phyloP scores from a whole-genome alignment of 2,888 invertebrate genomes.

The Amphimallon solstitiale region DNA sequence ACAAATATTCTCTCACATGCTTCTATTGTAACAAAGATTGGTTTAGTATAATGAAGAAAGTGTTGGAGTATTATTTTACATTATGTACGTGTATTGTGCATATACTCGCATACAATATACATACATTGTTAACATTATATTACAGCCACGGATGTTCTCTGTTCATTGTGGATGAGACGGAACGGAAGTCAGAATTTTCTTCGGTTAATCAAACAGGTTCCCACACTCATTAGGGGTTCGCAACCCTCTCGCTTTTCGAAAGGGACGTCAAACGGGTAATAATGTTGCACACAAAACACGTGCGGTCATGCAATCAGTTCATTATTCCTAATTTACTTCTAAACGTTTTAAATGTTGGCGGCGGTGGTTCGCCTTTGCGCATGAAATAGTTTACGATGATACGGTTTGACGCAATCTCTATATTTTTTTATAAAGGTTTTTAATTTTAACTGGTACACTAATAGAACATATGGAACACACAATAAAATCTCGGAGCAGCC shows the following conservation, averaged over 20 bases:
- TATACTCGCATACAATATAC: no score
- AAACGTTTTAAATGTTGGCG: constrained; percentile 35
- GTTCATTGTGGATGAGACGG: constrained; percentile 46
- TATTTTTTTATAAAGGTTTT: neutral
- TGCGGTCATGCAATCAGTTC: constrained; percentile 38
- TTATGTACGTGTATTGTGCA: no score
- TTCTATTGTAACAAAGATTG: no score
- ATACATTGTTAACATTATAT: constrained; percentile 2
- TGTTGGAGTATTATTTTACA: no score
- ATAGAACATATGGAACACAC: no score
- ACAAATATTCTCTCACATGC: no score
- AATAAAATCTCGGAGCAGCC: no score
- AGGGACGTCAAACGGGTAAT: neutral
- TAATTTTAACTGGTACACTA: no score
- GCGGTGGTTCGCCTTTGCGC: neutral
- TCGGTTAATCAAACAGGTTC: constrained; percentile 56
- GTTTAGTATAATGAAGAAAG: no score
- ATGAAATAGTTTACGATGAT: constrained; percentile 8
- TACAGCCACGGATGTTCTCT: constrained; percentile 45
- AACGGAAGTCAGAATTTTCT: constrained; percentile 58
- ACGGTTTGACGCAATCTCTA: constrained; percentile 3
- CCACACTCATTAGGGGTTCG: constrained; percentile 57
- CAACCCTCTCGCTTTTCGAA: constrained; percentile 32
- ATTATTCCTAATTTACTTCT: constrained; percentile 39
- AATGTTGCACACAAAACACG: neutral